Base-by-base conservation (phyloP, 2,797 vertebrate genomes). In the Dendrocincla fuliginosa region DNA sequence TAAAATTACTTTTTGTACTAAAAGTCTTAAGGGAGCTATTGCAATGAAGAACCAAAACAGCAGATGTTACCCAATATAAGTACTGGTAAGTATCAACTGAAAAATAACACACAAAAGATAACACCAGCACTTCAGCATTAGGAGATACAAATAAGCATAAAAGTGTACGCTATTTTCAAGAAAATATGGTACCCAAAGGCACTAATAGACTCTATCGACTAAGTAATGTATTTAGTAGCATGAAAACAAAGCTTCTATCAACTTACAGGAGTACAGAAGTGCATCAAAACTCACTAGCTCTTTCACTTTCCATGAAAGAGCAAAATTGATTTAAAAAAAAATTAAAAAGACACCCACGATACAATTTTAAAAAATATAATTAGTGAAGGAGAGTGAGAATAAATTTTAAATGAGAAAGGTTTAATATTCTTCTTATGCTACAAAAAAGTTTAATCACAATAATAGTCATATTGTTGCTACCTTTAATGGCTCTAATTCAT, bases 1-100 rank as follows among this genome's bases (percentile, higher is more conserved):
- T 92, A 70, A 90, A 95, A 96, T 89, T 19, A 94, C 56, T 71
- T 94, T 90, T 94, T 95, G 56, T 42, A 91, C 28, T 80, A 59
- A 76, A 59, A 90, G 81, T 94, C 93, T 90, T 96, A 79, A 80
- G 93, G 88, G 96, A 95, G 91, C 94, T 85, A 84, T 96, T 95
- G 89, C 74, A 94, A 92, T 73, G 76, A 95, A 85, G 93, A 94
- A 96, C 79, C 67, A 87, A 96, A 97, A 95, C 96, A 97, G 86
- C 86, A 97, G 84, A 94, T 97, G 90, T 85, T 95, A 88, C 69
- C 68, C 93, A 91, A 30, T 63, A n/a, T 44, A 94, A 84, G 91
- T 61, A 94, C 60, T 91, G 57, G 39, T 87, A 95, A 96, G 79
- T 81, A 96, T 74, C 84, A 96, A 59, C 61, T 85, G 69, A 96